Evolutionary conservation across 2,797 vertebrate genomes (phyloP), one percentile per base, ranked within the genome.

Genomic region (Diglossa cyanea): DNA sequence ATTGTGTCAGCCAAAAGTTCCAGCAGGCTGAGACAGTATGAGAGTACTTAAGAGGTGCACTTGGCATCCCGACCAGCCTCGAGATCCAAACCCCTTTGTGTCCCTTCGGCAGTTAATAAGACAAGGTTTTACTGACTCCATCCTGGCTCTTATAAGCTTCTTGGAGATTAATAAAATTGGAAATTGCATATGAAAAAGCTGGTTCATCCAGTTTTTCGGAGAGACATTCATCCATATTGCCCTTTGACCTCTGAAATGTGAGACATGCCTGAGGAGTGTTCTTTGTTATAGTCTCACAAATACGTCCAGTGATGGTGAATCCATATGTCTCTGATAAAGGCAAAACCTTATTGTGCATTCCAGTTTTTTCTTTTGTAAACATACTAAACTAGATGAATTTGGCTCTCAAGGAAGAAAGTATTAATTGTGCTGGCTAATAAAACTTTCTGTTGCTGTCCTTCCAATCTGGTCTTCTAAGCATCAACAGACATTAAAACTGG

Each of bases 381-480:
- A 97, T 84, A 95, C 94, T 95, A 97, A 53, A 90, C 47, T 96
- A 96, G 93, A 96, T 91, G 73, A 97, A 97, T 96, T 96, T 97
- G 94, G 94, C 91, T 92, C 63, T 97, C 92, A 96, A 91, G 88
- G 95, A 96, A 95, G 90, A 90, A 96, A 97, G 95, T 96, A 97
- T 97, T 96, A 97, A 97, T 97, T 96, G 96, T 95, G 75, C 87
- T 96, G 94, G 95, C 96, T 97, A 97, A 94, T 95, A 96, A 97
- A 83, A 93, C n/a, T 77, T 86, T 67, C 67, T 84, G 51, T 86
- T 76, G 66, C 73, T 94, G 55, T 89, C 80, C 71, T 93, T 88
- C 96, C 97, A 93, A 79, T 96, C 93, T 95, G 95, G 94, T 97
- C 94, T 94, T 97, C 94, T 86, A 93, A 96, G 85, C 90, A 95